Evolutionary conservation across 1,140 invertebrate species (phyloP).

Genomic region (Saccostrea echinata): DNA sequence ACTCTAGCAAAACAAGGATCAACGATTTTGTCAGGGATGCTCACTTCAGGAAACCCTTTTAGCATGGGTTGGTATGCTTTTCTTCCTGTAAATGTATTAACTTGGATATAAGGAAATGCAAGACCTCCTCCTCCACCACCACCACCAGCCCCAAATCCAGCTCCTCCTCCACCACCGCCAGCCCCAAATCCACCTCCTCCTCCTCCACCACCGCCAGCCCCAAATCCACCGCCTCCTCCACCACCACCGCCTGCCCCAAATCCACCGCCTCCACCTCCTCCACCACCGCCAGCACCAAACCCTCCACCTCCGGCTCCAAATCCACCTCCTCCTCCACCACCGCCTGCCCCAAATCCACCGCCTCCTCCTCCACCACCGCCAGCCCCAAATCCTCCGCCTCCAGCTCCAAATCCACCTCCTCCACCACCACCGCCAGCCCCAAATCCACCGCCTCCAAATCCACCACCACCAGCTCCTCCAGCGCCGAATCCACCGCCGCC

Average conservation of each 20-base stretch:
- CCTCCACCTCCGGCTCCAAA: slow-evolving; percentile 1
- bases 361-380: slow-evolving; percentile 1
- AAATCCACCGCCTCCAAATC: background rate
- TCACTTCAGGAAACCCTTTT: background rate
- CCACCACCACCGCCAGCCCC: background rate
- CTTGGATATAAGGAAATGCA: background rate
- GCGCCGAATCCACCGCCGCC: background rate
- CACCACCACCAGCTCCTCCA: background rate
- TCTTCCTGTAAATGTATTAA: background rate
- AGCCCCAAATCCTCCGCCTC: background rate
- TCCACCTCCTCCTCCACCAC: background rate
- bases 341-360: background rate
- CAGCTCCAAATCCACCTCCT: background rate
- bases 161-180: slow-evolving; percentile 7
- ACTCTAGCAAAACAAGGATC: slow-evolving; percentile 1
- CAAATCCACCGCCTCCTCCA: background rate
- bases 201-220: background rate
- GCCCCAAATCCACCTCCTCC: background rate
- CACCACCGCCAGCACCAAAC: background rate
- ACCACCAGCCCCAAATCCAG: background rate
- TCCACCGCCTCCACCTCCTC: background rate
- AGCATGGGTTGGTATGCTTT: slow-evolving; percentile 30
- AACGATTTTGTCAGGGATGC: background rate
- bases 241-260: background rate
- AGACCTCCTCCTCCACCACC: slow-evolving; percentile 7